These are phyloP conservation scores for Matsumurasca onukii DNA, from an alignment of 1,140 invertebrate genomes.

Conservation along the genomic window DNA sequence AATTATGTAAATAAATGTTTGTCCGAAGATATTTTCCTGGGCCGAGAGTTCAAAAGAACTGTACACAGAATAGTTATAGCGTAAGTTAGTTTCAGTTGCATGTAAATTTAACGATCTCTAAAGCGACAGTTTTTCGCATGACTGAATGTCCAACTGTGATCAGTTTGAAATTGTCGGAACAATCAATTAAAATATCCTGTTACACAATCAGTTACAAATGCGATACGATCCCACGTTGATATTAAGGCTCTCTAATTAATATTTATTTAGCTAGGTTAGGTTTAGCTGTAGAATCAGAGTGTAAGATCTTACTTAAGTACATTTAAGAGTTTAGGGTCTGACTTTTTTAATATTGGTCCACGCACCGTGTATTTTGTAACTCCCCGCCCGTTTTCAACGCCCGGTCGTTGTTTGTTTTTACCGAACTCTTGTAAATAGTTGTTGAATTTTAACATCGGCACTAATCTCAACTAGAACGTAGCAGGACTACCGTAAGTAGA, in stretches of 20 bases:
- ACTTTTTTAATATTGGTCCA: constrained; percentile 8
- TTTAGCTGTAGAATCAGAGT: not conserved
- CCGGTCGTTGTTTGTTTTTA: constrained; percentile 10
- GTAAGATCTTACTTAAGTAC: not conserved
- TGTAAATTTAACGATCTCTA: too few relatives aligned
- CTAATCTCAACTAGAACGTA: constrained; percentile 10
- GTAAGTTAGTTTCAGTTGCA: too few relatives aligned
- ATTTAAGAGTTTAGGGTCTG: not conserved
- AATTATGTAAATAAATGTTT: too few relatives aligned
- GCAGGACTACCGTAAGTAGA: not conserved
- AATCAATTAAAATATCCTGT: too few relatives aligned
- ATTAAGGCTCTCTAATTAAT: constrained; percentile 6
- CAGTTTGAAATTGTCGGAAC: too few relatives aligned
- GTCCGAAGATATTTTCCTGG: too few relatives aligned
- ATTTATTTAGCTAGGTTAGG: constrained; percentile 14
- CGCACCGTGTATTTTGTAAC: not conserved
- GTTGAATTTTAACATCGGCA: constrained; percentile 14
- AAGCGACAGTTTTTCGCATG: too few relatives aligned
- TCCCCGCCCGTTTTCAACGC: not conserved
- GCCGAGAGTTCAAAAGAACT: too few relatives aligned
- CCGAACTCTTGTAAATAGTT: constrained; percentile 15
- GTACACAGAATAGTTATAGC: too few relatives aligned
- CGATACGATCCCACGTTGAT: not conserved
- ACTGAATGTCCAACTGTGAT: too few relatives aligned
- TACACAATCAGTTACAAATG: constrained; percentile 21